Conservation (phyloP, 2,797 vertebrate species). For the Lepus oiostolus region DNA sequence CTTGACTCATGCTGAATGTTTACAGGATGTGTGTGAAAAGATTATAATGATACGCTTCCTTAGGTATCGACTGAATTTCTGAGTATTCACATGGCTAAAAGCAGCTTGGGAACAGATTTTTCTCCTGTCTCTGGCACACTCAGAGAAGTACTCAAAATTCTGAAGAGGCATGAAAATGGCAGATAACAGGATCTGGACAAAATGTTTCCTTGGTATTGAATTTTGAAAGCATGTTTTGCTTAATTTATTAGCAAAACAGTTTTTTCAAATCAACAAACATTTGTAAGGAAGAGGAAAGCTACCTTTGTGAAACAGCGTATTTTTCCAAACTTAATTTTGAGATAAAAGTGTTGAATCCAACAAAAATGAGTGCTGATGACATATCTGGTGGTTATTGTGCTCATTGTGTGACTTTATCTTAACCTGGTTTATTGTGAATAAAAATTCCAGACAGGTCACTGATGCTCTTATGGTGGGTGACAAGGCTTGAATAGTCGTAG, state of each 20-base stretch:
- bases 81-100: slow-evolving; percentile 75
- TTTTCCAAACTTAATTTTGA: slow-evolving; percentile 66
- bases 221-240: slow-evolving; percentile 65
- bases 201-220: slow-evolving; percentile 57
- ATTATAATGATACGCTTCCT: slow-evolving; percentile 64
- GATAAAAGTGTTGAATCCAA: slow-evolving; percentile 2
- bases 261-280: slow-evolving; percentile 56
- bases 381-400: background rate
- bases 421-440: background rate
- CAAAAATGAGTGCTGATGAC: background rate
- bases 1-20: slow-evolving; percentile 60
- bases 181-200: slow-evolving; percentile 65
- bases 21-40: slow-evolving; percentile 70
- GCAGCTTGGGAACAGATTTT: slow-evolving; percentile 73
- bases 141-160: slow-evolving; percentile 67
- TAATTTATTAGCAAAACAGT: slow-evolving; percentile 70
- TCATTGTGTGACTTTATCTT: background rate
- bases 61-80: slow-evolving; percentile 65
- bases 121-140: slow-evolving; percentile 61
- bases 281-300: slow-evolving; percentile 58
- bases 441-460: slow-evolving; percentile 6
- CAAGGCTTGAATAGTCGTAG: background rate
- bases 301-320: slow-evolving; percentile 35
- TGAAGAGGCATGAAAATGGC: slow-evolving; percentile 63
- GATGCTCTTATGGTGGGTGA: background rate